phyloP scores from a whole-genome alignment of 2,888 invertebrate species.

The Hirtodrosophila cameraria region DNA sequence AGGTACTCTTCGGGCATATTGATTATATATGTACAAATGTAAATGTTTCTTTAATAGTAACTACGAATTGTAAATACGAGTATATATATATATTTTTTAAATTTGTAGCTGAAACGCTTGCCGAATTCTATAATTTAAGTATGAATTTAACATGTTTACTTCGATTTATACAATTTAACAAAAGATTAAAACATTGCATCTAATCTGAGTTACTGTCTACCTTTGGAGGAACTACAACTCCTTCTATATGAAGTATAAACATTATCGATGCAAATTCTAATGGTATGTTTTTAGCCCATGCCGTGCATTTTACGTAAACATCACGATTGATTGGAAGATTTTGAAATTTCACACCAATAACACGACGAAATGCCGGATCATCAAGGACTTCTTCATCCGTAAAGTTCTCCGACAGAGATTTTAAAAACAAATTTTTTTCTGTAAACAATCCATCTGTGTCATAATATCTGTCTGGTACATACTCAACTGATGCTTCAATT shows the following conservation, averaged over 20 bases:
- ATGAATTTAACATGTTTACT: slow-evolving; percentile 1
- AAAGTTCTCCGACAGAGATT: slow-evolving; percentile 28
- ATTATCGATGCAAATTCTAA: slow-evolving; percentile 1
- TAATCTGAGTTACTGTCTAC: too few relatives aligned
- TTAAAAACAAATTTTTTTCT: background rate
- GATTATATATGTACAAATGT: background rate
- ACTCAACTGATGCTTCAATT: slow-evolving; percentile 9
- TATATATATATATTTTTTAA: background rate
- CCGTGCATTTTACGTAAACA: slow-evolving; percentile 27
- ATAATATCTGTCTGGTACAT: slow-evolving; percentile 50
- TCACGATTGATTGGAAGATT: slow-evolving; percentile 48
- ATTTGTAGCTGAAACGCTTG: background rate
- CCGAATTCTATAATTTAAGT: background rate
- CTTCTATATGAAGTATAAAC: slow-evolving; percentile 33
- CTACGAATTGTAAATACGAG: background rate
- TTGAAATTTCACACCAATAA: slow-evolving; percentile 51
- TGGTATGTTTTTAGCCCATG: slow-evolving; percentile 46
- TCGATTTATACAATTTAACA: background rate
- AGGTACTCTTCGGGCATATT: slow-evolving; percentile 45
- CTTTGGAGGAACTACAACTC: background rate
- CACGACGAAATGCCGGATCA: slow-evolving; percentile 43
- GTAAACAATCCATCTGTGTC: slow-evolving; percentile 36
- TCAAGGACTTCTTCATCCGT: slow-evolving; percentile 7
- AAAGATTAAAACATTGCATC: too few relatives aligned
- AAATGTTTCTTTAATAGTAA: too few relatives aligned